Evolutionary conservation across 2,113 vertebrate genomes (phyloP), one percentile per base, ranked within the genome.

Genomic region (Nothoprocta pentlandii): DNA sequence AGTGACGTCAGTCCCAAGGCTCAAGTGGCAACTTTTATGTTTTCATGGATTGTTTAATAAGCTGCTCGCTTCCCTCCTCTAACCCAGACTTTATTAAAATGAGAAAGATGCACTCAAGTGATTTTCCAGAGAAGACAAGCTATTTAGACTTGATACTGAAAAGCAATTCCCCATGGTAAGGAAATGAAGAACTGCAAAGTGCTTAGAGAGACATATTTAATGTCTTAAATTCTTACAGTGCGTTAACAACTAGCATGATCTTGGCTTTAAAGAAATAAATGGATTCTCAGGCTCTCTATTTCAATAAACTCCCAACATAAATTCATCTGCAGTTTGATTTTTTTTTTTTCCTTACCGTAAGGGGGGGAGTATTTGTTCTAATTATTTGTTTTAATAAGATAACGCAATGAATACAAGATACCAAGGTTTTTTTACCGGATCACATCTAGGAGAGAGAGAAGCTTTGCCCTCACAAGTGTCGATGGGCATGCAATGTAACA

Each of bases 31-130:
- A 67, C 67, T 94, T 96, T 92, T 85, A 86, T 96, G 93, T 93
- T 96, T 95, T 95, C 84, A 81, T 83, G 63, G 8, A 88, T 96
- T 97, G 91, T 96, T 97, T 94, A 93, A 94, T 41, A 91, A 94
- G 36, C 68, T 94, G 80, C 54, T 92, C 67, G 92, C 90, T 96
- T 94, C 87, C 90, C 66, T 94, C 94, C 94, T 62, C 88, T 69
- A 64, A 92, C 63, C 80, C 91, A 91, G 95, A 94, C 41, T 95
- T 97, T 92, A 97, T 97, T 97, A 97, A 97, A 98, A 94, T 83
- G 2, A 7, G 67, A 96, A 92, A 96, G 94, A 95, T 77, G 73
- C 68, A 94, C 56, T 93, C 11, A 2, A 97, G 82, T 85, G 89
- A 62, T 96, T 96, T 95, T 94, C 96, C 93, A 97, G 97, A 94